Evolutionary conservation across 2,888 invertebrate genomes (phyloP).

Genomic region (Euplexia lucipara): DNA sequence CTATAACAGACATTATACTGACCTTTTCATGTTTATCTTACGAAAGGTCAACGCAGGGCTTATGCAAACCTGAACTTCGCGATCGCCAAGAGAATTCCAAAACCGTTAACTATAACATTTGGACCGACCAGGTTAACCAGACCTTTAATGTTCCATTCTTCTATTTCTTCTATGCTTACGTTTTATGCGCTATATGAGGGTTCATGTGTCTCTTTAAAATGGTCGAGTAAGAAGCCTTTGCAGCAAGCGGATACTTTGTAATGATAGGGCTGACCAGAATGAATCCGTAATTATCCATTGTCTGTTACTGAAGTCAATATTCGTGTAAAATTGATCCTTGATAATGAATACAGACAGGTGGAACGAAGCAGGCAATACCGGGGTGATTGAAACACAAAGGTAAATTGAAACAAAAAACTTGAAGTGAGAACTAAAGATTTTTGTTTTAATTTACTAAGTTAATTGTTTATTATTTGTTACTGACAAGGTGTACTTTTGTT

Average conservation of each 20-base stretch:
- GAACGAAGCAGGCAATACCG: too few species aligned
- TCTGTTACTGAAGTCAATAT: conserved; percentile 55
- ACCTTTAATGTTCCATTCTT: conserved; percentile 59
- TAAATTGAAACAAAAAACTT: not conserved
- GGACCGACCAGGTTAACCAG: conserved; percentile 62
- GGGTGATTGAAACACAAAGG: too few species aligned
- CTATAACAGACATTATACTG: conserved; percentile 61
- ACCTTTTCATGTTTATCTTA: conserved; percentile 67
- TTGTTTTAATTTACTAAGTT: too few species aligned
- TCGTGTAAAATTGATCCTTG: conserved; percentile 36
- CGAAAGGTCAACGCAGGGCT: conserved; percentile 65
- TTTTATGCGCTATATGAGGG: conserved; percentile 45
- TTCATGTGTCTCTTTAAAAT: conserved; percentile 50
- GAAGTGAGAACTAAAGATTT: too few species aligned
- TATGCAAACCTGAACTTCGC: conserved; percentile 74
- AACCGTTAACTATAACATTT: conserved; percentile 72
- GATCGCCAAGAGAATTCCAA: conserved; percentile 77
- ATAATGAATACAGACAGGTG: conserved; percentile 40
- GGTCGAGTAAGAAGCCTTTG: conserved; percentile 48
- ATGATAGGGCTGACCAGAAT: conserved; percentile 63
- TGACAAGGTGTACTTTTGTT: too few species aligned
- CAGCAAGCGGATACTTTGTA: conserved; percentile 58
- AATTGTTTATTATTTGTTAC: too few species aligned
- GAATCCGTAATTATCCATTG: conserved; percentile 63
- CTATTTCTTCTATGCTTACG: conserved; percentile 25